Evolutionary conservation across 2,888 invertebrate species (phyloP).

Genomic region (Cremastinae sp.): DNA sequence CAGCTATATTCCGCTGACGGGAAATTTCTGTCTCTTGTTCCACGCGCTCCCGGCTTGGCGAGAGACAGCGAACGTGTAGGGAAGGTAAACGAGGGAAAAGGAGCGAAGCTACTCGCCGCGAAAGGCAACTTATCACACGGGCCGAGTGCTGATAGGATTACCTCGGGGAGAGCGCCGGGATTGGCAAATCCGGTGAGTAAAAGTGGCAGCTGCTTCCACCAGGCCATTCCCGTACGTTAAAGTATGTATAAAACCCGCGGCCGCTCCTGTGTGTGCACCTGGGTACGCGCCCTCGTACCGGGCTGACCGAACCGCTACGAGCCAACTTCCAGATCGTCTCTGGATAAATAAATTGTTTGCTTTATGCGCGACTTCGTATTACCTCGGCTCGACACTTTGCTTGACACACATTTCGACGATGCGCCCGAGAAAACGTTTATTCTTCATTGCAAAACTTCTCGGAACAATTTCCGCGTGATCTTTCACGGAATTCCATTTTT

Average conservation of each 20-base stretch:
- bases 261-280: background rate
- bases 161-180: slow-evolving; percentile 41
- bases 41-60: background rate
- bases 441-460: no score
- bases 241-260: slow-evolving; percentile 2
- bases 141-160: slow-evolving; percentile 57
- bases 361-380: slow-evolving; percentile 3
- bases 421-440: background rate
- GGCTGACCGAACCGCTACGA: slow-evolving; percentile 17
- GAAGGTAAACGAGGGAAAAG: background rate
- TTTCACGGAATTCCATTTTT: no score
- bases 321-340: slow-evolving; percentile 37
- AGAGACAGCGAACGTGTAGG: slow-evolving; percentile 13
- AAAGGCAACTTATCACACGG: slow-evolving; percentile 60
- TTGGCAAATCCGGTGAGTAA: slow-evolving; percentile 61
- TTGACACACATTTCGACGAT: slow-evolving; percentile 21
- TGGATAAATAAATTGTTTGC: slow-evolving; percentile 33
- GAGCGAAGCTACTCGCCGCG: slow-evolving; percentile 52
- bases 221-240: slow-evolving; percentile 46
- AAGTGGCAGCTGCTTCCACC: slow-evolving; percentile 60
- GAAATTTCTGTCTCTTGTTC: slow-evolving; percentile 10
- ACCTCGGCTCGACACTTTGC: background rate
- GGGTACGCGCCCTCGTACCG: slow-evolving; percentile 2
- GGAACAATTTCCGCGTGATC: no score
- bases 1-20: slow-evolving; percentile 21